Conservation (phyloP, 2,797 vertebrate species). For the Epinephelus awoara region DNA sequence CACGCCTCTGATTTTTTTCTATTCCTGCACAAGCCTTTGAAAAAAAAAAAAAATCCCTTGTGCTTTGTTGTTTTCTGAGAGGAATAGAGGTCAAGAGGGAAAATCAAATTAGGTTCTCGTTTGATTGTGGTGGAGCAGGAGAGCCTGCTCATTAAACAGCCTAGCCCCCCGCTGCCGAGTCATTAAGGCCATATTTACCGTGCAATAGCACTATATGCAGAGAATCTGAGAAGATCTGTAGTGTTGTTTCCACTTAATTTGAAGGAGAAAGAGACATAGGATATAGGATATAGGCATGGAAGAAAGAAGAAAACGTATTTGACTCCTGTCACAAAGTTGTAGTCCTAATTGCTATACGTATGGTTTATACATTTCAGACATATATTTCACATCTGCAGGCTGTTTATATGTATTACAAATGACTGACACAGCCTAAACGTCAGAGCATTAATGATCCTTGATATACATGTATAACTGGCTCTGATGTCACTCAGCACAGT, state of each 20-base stretch:
- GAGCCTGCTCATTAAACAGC: constrained; percentile 70
- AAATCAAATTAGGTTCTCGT: constrained; percentile 81
- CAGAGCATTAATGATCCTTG: constrained; percentile 8
- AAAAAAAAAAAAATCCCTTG: constrained; percentile 54
- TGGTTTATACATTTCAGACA: constrained; percentile 10
- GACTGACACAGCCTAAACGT: constrained; percentile 5
- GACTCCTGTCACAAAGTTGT: constrained; percentile 11
- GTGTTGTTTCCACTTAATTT: constrained; percentile 54
- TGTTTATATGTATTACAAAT: neutral
- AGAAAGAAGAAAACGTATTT: constrained; percentile 1
- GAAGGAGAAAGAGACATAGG: constrained; percentile 43
- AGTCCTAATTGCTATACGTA: constrained; percentile 1
- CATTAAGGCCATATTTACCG: constrained; percentile 77
- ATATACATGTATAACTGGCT: constrained; percentile 12
- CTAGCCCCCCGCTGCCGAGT: constrained; percentile 67
- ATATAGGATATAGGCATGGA: constrained; percentile 24
- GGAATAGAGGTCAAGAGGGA: constrained; percentile 80
- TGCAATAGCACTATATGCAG: constrained; percentile 31
- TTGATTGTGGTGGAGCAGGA: constrained; percentile 71
- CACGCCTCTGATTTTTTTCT: constrained; percentile 28
- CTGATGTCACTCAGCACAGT: constrained; percentile 44
- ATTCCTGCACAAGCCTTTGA: constrained; percentile 48
- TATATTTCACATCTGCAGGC: constrained; percentile 2
- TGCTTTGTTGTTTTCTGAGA: constrained; percentile 67
- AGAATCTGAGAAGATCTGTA: constrained; percentile 42